Conservation (phyloP, 23 tunicate genomes). For the Trididemnum clinides region DNA sequence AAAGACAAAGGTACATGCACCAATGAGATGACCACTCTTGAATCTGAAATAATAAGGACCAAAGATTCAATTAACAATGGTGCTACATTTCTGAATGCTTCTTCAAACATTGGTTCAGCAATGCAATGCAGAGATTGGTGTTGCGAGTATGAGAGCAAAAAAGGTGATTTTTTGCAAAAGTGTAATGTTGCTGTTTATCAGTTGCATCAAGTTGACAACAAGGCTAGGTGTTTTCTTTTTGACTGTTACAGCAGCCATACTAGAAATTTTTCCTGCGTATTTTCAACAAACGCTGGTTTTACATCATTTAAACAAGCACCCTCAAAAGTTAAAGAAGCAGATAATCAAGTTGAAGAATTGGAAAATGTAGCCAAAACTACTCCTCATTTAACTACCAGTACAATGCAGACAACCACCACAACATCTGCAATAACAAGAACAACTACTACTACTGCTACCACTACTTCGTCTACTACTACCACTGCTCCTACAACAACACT, state of each 20-base stretch:
- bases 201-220: constrained; percentile 3
- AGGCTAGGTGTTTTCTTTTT: constrained; percentile 68
- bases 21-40: not conserved
- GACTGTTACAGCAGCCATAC: constrained; percentile 32
- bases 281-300: constrained; percentile 46
- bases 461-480: constrained; percentile 23
- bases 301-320: not conserved
- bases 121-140: constrained; percentile 44
- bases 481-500: constrained; percentile 14
- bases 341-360: not conserved
- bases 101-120: not conserved
- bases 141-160: constrained; percentile 23
- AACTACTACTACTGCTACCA: not conserved
- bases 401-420: not conserved
- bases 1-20: not conserved
- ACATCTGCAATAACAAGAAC: not conserved
- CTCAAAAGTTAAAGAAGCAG: not conserved
- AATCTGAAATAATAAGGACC: constrained; percentile 50
- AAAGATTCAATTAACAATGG: constrained; percentile 71
- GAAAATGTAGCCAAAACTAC: constrained; percentile 6
- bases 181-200: constrained; percentile 71
- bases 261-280: constrained; percentile 25
- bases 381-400: not conserved
- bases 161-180: not conserved
- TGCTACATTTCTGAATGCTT: constrained; percentile 62